Evolutionary conservation across 2,888 invertebrate genomes (phyloP).

Genomic region (Cheilosia urbana): DNA sequence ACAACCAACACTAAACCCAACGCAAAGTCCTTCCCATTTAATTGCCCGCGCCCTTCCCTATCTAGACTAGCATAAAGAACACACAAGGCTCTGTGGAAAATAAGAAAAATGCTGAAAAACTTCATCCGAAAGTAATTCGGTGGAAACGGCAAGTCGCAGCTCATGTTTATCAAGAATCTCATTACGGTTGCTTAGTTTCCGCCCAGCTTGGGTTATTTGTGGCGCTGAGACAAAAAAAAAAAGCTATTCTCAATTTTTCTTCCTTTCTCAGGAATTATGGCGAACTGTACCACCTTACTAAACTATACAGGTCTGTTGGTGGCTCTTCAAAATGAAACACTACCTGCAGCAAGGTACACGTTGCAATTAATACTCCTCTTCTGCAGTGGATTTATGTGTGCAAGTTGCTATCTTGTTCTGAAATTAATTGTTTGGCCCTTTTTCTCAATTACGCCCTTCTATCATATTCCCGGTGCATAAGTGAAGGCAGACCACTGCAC

Average conservation of each 20-base stretch:
- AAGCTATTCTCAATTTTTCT: background rate
- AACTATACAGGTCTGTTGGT: slow-evolving; percentile 8
- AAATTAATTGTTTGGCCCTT: slow-evolving; percentile 29
- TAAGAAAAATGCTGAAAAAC: slow-evolving; percentile 2
- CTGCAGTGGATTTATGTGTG: slow-evolving; percentile 23
- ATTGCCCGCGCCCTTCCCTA: background rate
- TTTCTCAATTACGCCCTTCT: background rate
- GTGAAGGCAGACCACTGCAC: background rate
- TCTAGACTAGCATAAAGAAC: slow-evolving; percentile 5
- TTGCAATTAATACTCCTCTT: slow-evolving; percentile 35
- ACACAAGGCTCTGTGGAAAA: slow-evolving; percentile 2
- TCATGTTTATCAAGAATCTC: slow-evolving; percentile 57
- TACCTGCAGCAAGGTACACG: slow-evolving; percentile 28
- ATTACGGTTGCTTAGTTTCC: slow-evolving; percentile 50
- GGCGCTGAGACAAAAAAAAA: background rate
- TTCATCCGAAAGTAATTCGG: slow-evolving; percentile 58
- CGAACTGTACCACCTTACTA: background rate
- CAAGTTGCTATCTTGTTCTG: slow-evolving; percentile 20
- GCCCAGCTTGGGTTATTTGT: background rate
- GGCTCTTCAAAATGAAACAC: slow-evolving; percentile 20
- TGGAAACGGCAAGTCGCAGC: slow-evolving; percentile 46
- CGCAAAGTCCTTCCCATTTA: background rate
- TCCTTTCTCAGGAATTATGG: slow-evolving; percentile 23
- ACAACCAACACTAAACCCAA: background rate
- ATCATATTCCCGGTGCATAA: background rate